Base-by-base conservation (phyloP, 2,113 vertebrate genomes). In the Potamarius usumacintae region DNA sequence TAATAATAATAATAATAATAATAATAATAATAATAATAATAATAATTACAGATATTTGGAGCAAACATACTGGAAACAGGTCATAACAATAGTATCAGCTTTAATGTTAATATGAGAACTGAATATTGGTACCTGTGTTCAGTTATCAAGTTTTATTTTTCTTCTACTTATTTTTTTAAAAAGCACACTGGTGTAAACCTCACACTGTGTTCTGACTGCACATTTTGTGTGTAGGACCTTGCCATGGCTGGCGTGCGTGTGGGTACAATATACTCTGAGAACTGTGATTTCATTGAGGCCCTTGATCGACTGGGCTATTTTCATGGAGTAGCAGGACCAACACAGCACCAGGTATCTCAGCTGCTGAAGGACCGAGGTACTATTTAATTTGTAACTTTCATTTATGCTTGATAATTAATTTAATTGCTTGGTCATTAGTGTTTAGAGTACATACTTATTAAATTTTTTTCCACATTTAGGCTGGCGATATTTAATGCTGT, bases 361-460 rank as follows among this genome's bases (percentile, higher is more conserved):
- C 94, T 99, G 86, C 96, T 99, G 57, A 92, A 88, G 86, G 98
- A 99, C 92, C 96, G 89, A 89, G 97, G 98, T 99, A 93, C 91
- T 65, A 60, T 10, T 27, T 78, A 25, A 18, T 78, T 14, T 77
- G 18, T 82, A 25, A 52, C 0, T 62, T 2, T 79, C 34, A 14
- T 22, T 34, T 27, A 18, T 14, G 20, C 12, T 72, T 15, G 18
- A 79, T 65, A 71, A 81, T 52, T 18, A n/a, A 27, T 42, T 20
- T 11, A 52, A 69, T 69, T 42, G 25, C 52, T 55, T 25, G 14
- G 57, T 53, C 25, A 53, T 72, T 10, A 83, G 42, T n/a, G 63
- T 83, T 65, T 48, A 52, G 82, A 53, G 48, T 42, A 71, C 1
- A 71, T 69, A 48, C 12, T 76, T 15, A 22, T 52, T n/a, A 52